A percentile compares a stretch with the other conserved stretches of the same genome.
Evolutionary conservation across 1,140 invertebrate genomes (phyloP).

Genomic region (Holotrichia oblita): DNA sequence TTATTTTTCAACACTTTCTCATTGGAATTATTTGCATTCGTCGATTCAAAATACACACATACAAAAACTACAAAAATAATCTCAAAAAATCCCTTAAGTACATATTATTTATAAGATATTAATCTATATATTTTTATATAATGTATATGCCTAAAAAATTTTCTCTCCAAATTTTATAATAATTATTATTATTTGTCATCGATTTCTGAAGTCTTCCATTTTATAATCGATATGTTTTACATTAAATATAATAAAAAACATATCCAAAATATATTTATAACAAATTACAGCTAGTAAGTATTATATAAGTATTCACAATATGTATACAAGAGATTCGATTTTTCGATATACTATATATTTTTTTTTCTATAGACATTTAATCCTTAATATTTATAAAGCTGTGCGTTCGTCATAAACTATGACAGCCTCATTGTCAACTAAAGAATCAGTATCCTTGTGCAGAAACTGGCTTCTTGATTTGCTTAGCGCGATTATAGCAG

Average conservation of each 20-base stretch:
- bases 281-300: no score
- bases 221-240: constrained; percentile 36
- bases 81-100: constrained; percentile 13
- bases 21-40: background rate
- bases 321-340: background rate
- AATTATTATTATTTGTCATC: constrained; percentile 28
- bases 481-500: constrained; percentile 77
- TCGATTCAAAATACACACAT: background rate
- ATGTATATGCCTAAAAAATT: no score
- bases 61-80: constrained; percentile 19
- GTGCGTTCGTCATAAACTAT: constrained; percentile 80
- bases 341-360: background rate
- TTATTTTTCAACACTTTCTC: background rate
- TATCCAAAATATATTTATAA: constrained; percentile 38
- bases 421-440: constrained; percentile 74
- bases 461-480: constrained; percentile 75
- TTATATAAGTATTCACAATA: constrained; percentile 24
- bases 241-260: constrained; percentile 38
- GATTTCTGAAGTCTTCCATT: constrained; percentile 31
- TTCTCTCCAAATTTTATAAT: constrained; percentile 7
- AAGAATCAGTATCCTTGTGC: constrained; percentile 66
- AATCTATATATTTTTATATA: no score
- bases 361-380: background rate
- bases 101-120: background rate
- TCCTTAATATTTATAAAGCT: constrained; percentile 64